Conservation (phyloP, 2,888 invertebrate genomes). For the Lissocephala sabroskyi region DNA sequence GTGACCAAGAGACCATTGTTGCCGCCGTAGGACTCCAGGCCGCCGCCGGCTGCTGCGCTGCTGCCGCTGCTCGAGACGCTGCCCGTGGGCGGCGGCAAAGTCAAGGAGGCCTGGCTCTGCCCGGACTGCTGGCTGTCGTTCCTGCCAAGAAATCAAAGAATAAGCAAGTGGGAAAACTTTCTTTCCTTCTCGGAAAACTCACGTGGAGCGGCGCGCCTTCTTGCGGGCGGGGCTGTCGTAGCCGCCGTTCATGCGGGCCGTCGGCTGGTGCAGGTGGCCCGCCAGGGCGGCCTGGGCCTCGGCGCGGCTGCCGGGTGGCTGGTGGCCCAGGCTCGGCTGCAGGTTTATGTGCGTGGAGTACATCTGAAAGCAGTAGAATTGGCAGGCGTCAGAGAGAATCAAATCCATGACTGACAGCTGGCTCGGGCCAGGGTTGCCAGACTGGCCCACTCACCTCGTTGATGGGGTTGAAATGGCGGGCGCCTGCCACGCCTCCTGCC, state of each 20-base stretch:
- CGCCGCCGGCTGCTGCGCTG: conserved; percentile 9
- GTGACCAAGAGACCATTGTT: conserved; percentile 45
- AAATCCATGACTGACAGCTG: background rate
- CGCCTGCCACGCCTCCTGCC: conserved; percentile 31
- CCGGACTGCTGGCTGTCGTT: conserved; percentile 69
- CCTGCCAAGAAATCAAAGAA: conserved; percentile 27
- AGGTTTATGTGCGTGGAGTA: conserved; percentile 68
- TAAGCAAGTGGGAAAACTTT: background rate
- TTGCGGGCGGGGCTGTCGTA: conserved; percentile 83
- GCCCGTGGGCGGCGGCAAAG: conserved; percentile 59
- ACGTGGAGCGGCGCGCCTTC: conserved; percentile 93
- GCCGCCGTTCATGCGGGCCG: conserved; percentile 66
- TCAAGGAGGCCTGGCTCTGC: conserved; percentile 67
- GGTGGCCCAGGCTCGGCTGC: conserved; percentile 29
- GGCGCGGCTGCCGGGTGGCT: conserved; percentile 13
- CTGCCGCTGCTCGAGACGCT: conserved; percentile 17
- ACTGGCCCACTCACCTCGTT: conserved; percentile 67
- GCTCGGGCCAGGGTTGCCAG: too few species aligned
- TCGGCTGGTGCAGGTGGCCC: conserved; percentile 27
- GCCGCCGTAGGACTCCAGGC: conserved; percentile 15
- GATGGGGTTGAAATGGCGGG: conserved; percentile 71
- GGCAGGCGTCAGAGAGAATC: too few species aligned
- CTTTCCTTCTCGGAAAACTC: conserved; percentile 70
- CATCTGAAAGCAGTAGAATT: conserved; percentile 42
- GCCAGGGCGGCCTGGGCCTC: conserved; percentile 44